Evolutionary conservation across 2,797 vertebrate genomes (phyloP).

Genomic region (Melanotaenia trifasciata): DNA sequence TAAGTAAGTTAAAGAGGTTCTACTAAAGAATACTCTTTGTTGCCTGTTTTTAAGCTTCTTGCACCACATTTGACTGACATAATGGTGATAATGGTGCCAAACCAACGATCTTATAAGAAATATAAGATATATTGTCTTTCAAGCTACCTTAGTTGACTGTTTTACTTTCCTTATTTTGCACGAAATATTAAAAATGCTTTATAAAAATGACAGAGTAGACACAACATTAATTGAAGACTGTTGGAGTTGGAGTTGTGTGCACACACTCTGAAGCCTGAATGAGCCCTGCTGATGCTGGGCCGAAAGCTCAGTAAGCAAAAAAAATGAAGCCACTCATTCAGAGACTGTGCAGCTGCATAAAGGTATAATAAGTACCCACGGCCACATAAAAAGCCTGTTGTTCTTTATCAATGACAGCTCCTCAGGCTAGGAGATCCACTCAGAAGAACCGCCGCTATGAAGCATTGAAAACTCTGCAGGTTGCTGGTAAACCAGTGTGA

Average conservation of each 20-base stretch:
- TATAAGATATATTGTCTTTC: too few relatives aligned
- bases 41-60: background rate
- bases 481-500: background rate
- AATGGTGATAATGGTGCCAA: background rate
- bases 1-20: background rate
- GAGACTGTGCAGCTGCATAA: constrained; percentile 59
- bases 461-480: constrained; percentile 12
- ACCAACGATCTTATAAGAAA: too few relatives aligned
- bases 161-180: too few relatives aligned
- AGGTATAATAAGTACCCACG: constrained; percentile 20
- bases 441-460: constrained; percentile 29
- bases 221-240: constrained; percentile 37
- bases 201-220: constrained; percentile 11
- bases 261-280: constrained; percentile 15
- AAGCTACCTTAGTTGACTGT: too few relatives aligned
- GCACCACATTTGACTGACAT: background rate
- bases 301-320: constrained; percentile 24
- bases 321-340: constrained; percentile 50
- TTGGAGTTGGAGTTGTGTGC: constrained; percentile 19
- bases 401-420: constrained; percentile 44
- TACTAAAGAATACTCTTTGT: too few relatives aligned
- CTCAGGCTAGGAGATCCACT: constrained; percentile 25
- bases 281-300: constrained; percentile 30
- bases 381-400: constrained; percentile 33
- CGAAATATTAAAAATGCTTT: background rate